These are phyloP conservation scores for Trinorchestia longiramus DNA, from an alignment of 1,140 invertebrate species.

Conservation along the genomic window DNA sequence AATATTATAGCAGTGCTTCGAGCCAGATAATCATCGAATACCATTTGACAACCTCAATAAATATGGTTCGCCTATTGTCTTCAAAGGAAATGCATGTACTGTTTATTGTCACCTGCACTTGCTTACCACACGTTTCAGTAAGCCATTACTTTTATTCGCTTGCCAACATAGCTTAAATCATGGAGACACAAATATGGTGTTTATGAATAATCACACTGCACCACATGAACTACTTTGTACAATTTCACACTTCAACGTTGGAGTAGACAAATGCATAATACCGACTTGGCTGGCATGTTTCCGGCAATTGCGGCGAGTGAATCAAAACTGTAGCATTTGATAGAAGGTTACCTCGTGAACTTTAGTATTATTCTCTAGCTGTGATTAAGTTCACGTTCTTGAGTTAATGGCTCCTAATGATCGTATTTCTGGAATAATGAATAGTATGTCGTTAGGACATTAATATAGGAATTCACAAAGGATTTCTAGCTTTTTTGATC, in stretches of 20 bases:
- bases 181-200: not conserved
- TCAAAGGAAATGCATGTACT: not conserved
- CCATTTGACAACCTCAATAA: not conserved
- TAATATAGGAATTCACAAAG: not conserved
- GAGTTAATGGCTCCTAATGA: not conserved
- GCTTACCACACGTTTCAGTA: not conserved
- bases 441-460: not conserved
- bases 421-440: not conserved
- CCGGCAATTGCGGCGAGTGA: not conserved
- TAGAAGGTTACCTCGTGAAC: no score
- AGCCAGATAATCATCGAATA: not conserved
- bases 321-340: not conserved
- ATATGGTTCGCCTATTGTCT: not conserved
- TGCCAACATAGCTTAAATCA: not conserved
- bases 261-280: not conserved
- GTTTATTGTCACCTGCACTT: not conserved
- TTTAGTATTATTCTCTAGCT: not conserved
- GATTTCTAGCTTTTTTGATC: not conserved
- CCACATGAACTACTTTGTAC: not conserved
- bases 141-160: not conserved
- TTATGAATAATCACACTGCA: not conserved
- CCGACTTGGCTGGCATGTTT: not conserved
- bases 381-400: not conserved
- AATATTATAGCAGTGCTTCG: not conserved
- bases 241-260: not conserved